Conservation (phyloP, 2,797 vertebrate genomes). For the Phaenicophaeus curvirostris region DNA sequence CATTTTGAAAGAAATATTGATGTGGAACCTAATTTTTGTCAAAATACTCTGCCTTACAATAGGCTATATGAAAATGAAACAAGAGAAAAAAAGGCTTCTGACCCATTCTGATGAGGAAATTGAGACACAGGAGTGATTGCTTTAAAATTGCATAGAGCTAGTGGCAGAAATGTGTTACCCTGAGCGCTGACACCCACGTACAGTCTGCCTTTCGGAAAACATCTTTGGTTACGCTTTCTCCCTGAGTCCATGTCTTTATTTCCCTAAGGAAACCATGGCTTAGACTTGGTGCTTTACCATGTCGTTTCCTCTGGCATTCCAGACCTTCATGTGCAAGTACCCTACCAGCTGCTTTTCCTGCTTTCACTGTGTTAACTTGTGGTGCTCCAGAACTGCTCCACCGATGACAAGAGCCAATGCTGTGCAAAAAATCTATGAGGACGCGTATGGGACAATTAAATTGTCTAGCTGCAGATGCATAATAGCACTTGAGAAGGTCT, state of each 20-base stretch:
- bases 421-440: background rate
- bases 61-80: background rate
- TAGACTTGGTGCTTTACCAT: background rate
- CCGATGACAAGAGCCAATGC: background rate
- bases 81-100: background rate
- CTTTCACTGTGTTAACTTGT: background rate
- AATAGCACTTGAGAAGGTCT: background rate
- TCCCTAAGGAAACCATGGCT: background rate
- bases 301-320: background rate
- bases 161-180: background rate
- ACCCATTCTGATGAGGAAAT: background rate
- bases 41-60: background rate
- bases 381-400: background rate
- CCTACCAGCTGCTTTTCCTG: background rate
- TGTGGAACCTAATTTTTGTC: background rate
- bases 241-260: background rate
- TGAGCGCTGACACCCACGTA: background rate
- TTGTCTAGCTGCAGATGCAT: background rate
- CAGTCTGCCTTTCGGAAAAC: background rate
- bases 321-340: background rate
- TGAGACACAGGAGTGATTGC: background rate
- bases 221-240: background rate
- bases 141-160: background rate
- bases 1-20: background rate
- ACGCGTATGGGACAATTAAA: background rate